These are phyloP conservation scores for Hylaeus volcanicus DNA, from an alignment of 1,140 invertebrate genomes.

Conservation along the genomic window DNA sequence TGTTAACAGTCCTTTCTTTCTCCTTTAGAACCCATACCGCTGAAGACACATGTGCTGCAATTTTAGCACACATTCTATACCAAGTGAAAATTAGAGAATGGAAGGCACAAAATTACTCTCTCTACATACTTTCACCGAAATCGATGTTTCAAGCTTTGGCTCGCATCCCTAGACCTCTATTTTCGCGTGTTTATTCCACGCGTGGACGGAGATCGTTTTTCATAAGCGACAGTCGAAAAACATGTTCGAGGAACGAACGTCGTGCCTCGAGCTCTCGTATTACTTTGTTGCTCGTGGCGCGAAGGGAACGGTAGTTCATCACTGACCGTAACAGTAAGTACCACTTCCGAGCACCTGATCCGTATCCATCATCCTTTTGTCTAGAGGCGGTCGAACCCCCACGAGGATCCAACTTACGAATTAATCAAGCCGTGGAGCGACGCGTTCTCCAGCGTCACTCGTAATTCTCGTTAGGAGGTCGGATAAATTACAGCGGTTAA, in stretches of 20 bases:
- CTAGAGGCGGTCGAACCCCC: conserved; percentile 25
- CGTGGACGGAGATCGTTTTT: too few species aligned
- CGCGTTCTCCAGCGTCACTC: conserved; percentile 21
- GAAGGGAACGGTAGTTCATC: conserved; percentile 6
- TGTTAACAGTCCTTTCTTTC: too few species aligned
- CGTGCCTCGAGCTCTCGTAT: too few species aligned
- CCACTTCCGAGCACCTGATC: conserved; percentile 32
- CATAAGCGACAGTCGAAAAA: background rate
- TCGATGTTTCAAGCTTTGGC: too few species aligned
- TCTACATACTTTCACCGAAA: too few species aligned
- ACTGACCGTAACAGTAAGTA: background rate
- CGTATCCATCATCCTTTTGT: conserved; percentile 56
- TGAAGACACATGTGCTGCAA: too few species aligned
- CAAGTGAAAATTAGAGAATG: too few species aligned
- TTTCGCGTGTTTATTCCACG: too few species aligned
- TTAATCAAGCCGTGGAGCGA: conserved; percentile 51
- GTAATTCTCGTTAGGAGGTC: conserved; percentile 46
- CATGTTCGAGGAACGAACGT: background rate
- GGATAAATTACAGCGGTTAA: conserved; percentile 52
- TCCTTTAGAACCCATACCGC: too few species aligned
- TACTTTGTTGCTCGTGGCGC: background rate
- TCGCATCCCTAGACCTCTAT: too few species aligned
- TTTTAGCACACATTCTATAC: too few species aligned
- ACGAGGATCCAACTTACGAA: conserved; percentile 53
- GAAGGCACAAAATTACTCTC: too few species aligned